These are phyloP conservation scores for Cephalotes varians DNA, from an alignment of 2,888 invertebrate species.

Conservation along the genomic window DNA sequence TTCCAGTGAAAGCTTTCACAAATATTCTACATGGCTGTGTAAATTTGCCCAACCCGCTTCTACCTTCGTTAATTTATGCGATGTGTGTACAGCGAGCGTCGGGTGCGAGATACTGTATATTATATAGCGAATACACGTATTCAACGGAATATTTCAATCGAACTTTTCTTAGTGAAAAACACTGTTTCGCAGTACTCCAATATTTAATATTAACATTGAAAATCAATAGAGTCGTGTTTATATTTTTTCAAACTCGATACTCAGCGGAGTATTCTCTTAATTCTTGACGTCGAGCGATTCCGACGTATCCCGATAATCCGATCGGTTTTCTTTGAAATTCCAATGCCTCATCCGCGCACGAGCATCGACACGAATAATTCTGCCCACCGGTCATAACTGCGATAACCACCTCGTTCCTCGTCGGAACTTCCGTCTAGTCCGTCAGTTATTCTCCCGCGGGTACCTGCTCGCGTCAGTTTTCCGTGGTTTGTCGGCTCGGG, in stretches of 20 bases:
- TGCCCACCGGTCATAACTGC: conserved; percentile 8
- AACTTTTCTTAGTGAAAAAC: not conserved
- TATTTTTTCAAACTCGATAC: not conserved
- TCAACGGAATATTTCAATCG: not conserved
- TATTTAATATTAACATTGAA: not conserved
- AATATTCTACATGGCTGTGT: conserved; percentile 54
- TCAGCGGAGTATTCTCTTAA: not conserved
- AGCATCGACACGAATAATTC: conserved; percentile 7
- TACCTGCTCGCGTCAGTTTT: conserved; percentile 36
- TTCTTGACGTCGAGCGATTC: not conserved
- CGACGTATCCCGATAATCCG: too few relatives aligned
- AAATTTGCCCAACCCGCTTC: conserved; percentile 52
- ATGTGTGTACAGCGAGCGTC: conserved; percentile 47
- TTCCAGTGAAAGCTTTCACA: conserved; percentile 55
- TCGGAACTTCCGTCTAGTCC: conserved; percentile 31
- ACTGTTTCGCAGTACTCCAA: not conserved
- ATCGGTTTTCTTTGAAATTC: not conserved
- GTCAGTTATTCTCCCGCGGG: conserved; percentile 13
- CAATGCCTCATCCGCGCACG: not conserved
- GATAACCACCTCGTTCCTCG: conserved; percentile 28
- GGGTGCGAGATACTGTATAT: conserved; percentile 49
- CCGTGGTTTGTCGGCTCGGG: conserved; percentile 26
- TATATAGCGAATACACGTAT: conserved; percentile 18
- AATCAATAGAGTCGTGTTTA: not conserved
- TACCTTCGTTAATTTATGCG: conserved; percentile 54